These are phyloP conservation scores for Diceros bicornis DNA, from an alignment of 2,797 vertebrate genomes.

Conservation along the genomic window DNA sequence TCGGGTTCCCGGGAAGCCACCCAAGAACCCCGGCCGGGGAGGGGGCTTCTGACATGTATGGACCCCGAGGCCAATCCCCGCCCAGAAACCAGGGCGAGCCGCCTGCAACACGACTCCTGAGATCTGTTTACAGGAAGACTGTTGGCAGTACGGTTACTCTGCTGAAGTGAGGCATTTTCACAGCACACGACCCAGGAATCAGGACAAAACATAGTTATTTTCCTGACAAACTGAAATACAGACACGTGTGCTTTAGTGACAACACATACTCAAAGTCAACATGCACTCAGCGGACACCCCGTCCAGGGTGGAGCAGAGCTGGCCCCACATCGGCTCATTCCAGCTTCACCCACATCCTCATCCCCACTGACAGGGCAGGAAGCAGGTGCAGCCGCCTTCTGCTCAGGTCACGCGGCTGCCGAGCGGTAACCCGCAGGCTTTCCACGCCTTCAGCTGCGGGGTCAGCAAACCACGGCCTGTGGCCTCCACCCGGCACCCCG, in stretches of 20 bases:
- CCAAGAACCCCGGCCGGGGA: background rate
- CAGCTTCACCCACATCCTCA: rapidly evolving
- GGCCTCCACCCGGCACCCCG: rapidly evolving
- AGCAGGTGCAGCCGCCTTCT: background rate
- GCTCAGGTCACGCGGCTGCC: background rate
- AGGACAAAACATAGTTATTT: rapidly evolving
- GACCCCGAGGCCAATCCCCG: too few species aligned
- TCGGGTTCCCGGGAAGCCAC: background rate
- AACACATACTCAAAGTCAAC: rapidly evolving
- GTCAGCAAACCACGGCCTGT: rapidly evolving
- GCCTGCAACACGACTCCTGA: rapidly evolving
- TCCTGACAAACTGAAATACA: background rate
- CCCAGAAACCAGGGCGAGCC: background rate
- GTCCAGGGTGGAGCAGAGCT: background rate
- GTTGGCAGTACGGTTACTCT: rapidly evolving
- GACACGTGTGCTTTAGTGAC: rapidly evolving
- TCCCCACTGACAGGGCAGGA: too few species aligned
- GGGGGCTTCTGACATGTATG: rapidly evolving
- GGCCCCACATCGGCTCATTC: rapidly evolving
- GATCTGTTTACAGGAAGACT: rapidly evolving
- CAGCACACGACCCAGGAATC: rapidly evolving
- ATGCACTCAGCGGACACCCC: rapidly evolving
- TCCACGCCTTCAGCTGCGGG: rapidly evolving
- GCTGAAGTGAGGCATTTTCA: rapidly evolving
- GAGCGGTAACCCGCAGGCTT: rapidly evolving